Evolutionary conservation across 2,888 invertebrate species (phyloP), one percentile per base, ranked within the genome.

Genomic region (Pollenia griseotomentosa): DNA sequence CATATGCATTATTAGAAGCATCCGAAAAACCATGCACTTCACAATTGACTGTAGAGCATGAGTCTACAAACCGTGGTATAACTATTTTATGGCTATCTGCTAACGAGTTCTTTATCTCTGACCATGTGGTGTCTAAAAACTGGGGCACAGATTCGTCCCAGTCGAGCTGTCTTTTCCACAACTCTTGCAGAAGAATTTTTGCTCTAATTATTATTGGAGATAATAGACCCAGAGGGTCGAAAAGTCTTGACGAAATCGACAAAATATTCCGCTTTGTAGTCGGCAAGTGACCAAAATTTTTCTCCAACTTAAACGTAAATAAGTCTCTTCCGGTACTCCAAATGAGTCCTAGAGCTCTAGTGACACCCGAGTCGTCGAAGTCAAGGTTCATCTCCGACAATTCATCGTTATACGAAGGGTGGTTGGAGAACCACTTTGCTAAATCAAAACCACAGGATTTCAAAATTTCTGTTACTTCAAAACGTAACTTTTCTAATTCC

Each of bases 391-490:
- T 82, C 42, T 68, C 73, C 12, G 59, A 23, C 12, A 55, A 59
- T 46, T 44, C 57, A 16, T 40, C 44, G 9, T 12, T 84, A 16
- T 71, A 80, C 0, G 16, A 19, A 7, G 57, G 40, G 51, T 66
- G 81, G 33, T 70, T 83, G n/a, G 83, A 83, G n/a, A 16, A 82
- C 83, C 79, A 85, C 46, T 87, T 87, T 1, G 77, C 71, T n/a
- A 87, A 55, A n/a, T 59, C 57, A 48, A 86, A 77, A 7, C 74
- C 65, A 46, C 61, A 77, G 9, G 86, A 86, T n/a, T 48, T 59
- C 33, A 86, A 57, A 53, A 79, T 59, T 46, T 68, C 14, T 14
- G 23, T 68, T n/a, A 80, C 55, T 55, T 83, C 65, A 0, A 16
- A n/a, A 40, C 71, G 16, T n/a, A 78, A 75, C 16, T 66, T 46